A percentile compares a stretch with the other conserved stretches of the same genome.
These are phyloP conservation scores for Limnothrissa miodon DNA, from an alignment of 2,113 vertebrate species.

Conservation along the genomic window DNA sequence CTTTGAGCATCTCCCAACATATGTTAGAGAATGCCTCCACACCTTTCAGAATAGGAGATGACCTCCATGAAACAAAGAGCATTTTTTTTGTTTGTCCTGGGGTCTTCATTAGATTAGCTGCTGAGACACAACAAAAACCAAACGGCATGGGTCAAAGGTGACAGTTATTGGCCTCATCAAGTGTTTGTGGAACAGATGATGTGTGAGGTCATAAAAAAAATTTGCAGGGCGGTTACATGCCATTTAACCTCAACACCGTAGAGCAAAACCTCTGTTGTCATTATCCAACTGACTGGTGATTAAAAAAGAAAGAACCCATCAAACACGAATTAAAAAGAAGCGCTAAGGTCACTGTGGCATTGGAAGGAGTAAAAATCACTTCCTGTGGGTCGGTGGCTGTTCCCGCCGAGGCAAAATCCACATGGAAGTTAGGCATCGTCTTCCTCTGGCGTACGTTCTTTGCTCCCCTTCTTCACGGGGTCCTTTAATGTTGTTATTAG, in stretches of 20 bases:
- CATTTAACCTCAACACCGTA: background rate
- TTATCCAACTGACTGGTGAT: background rate
- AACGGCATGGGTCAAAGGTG: background rate
- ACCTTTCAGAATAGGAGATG: background rate
- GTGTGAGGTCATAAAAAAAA: background rate
- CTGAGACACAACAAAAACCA: background rate
- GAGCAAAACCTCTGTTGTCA: background rate
- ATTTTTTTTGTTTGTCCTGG: background rate
- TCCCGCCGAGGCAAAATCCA: conserved; percentile 9
- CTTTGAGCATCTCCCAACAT: background rate
- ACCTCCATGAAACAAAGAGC: background rate
- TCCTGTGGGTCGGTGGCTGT: background rate
- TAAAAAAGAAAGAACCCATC: background rate
- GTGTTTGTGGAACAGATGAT: background rate
- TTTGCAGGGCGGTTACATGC: background rate
- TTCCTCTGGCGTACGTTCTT: background rate
- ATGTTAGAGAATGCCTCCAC: conserved; percentile 4
- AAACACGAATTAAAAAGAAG: background rate
- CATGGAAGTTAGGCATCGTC: conserved; percentile 21
- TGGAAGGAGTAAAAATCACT: background rate
- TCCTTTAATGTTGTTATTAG: conserved; percentile 64
- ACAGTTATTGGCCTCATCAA: background rate
- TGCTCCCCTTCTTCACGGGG: conserved; percentile 30
- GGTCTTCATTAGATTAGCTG: background rate
- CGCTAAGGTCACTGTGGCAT: background rate